A percentile compares a stretch with the other conserved stretches of the same genome.
Conservation (phyloP, 2,113 vertebrate genomes). For the Urocitellus parryii region DNA sequence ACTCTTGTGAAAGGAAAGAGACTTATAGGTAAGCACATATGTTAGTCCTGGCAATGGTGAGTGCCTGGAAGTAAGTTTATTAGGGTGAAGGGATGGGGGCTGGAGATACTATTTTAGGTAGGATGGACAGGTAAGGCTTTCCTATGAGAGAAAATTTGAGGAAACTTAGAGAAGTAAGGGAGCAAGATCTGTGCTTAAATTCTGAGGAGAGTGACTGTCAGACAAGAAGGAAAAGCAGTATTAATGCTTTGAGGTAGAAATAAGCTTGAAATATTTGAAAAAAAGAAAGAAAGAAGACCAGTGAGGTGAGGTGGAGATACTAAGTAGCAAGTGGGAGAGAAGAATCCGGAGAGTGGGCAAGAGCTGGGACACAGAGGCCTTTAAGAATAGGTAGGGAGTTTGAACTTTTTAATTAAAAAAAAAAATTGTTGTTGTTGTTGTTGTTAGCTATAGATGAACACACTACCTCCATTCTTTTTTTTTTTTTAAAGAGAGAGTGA, state of each 20-base stretch:
- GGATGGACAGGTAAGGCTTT: background rate
- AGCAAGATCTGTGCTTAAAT: background rate
- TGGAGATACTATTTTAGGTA: background rate
- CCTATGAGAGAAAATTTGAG: background rate
- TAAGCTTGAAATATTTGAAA: background rate
- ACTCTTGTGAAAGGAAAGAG: background rate
- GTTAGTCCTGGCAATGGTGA: background rate
- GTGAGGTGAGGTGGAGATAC: background rate
- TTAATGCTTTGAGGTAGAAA: background rate
- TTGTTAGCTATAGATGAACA: too few species aligned
- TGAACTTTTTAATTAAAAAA: background rate
- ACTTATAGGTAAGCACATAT: background rate
- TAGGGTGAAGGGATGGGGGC: background rate
- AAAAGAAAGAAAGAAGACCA: background rate
- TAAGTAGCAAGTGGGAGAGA: background rate
- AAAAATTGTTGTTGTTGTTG: too few species aligned
- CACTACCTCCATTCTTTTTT: too few species aligned
- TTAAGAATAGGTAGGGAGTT: background rate
- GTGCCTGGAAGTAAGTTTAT: background rate
- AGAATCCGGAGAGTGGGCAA: background rate
- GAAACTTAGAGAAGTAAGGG: background rate
- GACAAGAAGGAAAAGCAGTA: background rate
- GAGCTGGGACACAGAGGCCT: background rate
- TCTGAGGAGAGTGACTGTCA: background rate
- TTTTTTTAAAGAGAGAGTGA: too few species aligned